phyloP scores from a whole-genome alignment of 2,113 vertebrate species.

The Aphyosemion australe region DNA sequence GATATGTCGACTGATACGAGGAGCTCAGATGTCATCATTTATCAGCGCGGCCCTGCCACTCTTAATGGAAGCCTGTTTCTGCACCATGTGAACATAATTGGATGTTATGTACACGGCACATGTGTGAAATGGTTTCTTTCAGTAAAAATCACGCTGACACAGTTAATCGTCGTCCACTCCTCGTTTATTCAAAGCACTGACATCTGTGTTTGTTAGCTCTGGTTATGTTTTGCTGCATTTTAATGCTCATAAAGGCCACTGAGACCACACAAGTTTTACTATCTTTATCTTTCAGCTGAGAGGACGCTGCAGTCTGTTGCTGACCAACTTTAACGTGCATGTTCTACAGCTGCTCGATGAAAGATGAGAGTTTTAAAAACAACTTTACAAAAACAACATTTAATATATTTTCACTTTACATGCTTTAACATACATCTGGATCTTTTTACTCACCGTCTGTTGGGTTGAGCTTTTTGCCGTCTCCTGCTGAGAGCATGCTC shows the following conservation, averaged over 20 bases:
- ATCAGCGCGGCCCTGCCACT: slow-evolving; percentile 62
- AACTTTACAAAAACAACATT: no score
- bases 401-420: no score
- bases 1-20: slow-evolving; percentile 60
- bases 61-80: slow-evolving; percentile 62
- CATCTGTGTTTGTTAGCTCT: slow-evolving; percentile 62
- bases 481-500: no score
- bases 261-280: slow-evolving; percentile 73
- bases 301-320: slow-evolving; percentile 29
- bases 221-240: slow-evolving; percentile 30
- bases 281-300: slow-evolving; percentile 49
- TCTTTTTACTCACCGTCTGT: no score
- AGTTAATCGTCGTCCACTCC: slow-evolving; percentile 24
- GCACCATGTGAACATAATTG: slow-evolving; percentile 61
- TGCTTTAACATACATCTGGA: no score
- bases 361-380: no score
- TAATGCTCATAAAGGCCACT: slow-evolving; percentile 45
- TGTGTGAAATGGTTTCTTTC: slow-evolving; percentile 57
- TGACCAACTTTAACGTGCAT: no score
- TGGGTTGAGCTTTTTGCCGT: no score
- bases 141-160: slow-evolving; percentile 27
- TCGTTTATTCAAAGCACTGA: slow-evolving; percentile 35
- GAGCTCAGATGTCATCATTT: slow-evolving; percentile 71
- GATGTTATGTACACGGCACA: slow-evolving; percentile 46
- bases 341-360: no score